These are phyloP conservation scores for Mesochorus sp. DNA, from an alignment of 2,888 invertebrate genomes.

Conservation along the genomic window DNA sequence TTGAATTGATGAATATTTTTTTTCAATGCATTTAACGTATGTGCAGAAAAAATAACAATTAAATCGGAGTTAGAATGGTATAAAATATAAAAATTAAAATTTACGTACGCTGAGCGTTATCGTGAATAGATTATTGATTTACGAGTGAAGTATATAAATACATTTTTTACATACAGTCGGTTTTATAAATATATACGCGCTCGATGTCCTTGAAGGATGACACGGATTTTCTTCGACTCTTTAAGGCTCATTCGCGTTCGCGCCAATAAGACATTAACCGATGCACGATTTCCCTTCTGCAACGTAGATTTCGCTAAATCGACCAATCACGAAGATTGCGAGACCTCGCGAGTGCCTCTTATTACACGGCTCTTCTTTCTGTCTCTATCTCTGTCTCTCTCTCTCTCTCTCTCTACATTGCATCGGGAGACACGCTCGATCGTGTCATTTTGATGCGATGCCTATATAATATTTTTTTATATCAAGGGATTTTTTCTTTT, in stretches of 20 bases:
- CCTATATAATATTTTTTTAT: slow-evolving; percentile 3
- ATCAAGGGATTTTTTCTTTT: slow-evolving; percentile 10
- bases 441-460: slow-evolving; percentile 34
- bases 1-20: too few species aligned
- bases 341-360: slow-evolving; percentile 48
- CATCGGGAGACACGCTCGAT: slow-evolving; percentile 10
- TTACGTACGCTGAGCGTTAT: not conserved
- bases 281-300: slow-evolving; percentile 49
- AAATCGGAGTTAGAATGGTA: not conserved
- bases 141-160: not conserved
- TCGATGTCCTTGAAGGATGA: slow-evolving; percentile 63
- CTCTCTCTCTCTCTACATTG: not conserved
- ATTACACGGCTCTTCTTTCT: not conserved
- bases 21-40: too few species aligned
- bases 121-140: slow-evolving; percentile 8
- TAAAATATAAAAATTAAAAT: not conserved
- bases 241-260: slow-evolving; percentile 44
- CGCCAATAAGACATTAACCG: slow-evolving; percentile 47
- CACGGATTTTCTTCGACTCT: slow-evolving; percentile 61
- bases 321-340: slow-evolving; percentile 61
- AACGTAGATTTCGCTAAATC: slow-evolving; percentile 52
- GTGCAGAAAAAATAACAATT: not conserved
- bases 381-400: not conserved
- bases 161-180: not conserved
- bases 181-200: not conserved